Base-by-base conservation (phyloP, 92 coral and sea anemone species). In the Zoanthus gigantus region DNA sequence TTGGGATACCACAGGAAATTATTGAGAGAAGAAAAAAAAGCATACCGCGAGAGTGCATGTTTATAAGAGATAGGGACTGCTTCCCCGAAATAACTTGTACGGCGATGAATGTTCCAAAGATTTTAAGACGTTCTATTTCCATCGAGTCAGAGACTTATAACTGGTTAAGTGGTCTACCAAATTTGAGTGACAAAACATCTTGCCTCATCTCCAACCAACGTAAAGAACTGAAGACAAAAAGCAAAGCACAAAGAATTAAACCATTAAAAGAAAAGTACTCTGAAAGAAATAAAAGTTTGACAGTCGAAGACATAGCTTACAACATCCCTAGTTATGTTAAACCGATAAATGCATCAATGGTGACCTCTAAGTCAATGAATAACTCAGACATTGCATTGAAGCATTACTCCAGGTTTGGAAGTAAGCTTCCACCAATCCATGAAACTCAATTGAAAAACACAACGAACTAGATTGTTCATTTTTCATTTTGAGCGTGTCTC, bases 151-250 rank as follows among this genome's bases (percentile, higher is more conserved):
- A 93, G 77, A 91, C 78, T 44, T 92, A 93, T 66, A 91, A 93
- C 83, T 93, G 96, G 96, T 61, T 92, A 6, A 78, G 88, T 31
- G 96, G 96, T 13, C 75, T 89, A 14, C 96, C 96, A 18, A 89
- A 61, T 32, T 65, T 91, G 16, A 92, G 72, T 32, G 85, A 83
- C 58, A 18, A 71, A 78, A 71, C 32, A 23, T 37, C 61, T 50
- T 44, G 30, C 0, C 66, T 60, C 18, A 60, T 60, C 0, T 13
- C 66, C 69, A 44, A 67, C 18, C 13, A 13, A 42, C 1, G 23
- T 47, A 60, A 60, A 60, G 66, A 60, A 15, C 15, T 16, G 9
- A 69, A 84, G 52, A 84, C 17, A 57, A 50, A 46, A 2, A 84
- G 31, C 12, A 37, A 12, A 74, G 53, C 67, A 29, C 44, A 31